phyloP scores from a whole-genome alignment of 2,113 vertebrate genomes.

The Ellobius talpinus region DNA sequence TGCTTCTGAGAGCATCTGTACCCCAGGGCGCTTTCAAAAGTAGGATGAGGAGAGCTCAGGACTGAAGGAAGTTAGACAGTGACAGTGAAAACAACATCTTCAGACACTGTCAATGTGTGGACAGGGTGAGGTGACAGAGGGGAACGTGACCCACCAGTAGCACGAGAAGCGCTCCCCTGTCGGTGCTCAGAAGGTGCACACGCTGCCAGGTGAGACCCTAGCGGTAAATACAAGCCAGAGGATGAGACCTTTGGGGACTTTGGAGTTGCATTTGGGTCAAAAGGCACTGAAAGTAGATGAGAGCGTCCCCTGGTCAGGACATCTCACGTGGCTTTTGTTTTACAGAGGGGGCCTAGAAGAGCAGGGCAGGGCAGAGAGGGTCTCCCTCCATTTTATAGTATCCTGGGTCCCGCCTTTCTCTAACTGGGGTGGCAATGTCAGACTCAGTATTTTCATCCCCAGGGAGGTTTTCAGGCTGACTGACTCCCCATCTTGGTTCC shows the following conservation, averaged over 20 bases:
- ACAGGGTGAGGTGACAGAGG: neutral
- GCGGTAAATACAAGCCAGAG: neutral
- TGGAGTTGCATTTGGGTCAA: neutral
- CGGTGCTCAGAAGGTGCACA: accelerated
- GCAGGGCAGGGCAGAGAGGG: neutral
- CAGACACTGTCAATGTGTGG: accelerated
- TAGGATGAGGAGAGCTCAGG: neutral
- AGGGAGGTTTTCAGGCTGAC: accelerated
- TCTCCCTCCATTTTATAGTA: accelerated
- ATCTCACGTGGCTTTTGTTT: neutral
- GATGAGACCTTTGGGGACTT: neutral
- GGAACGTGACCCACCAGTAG: neutral
- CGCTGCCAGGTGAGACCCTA: accelerated
- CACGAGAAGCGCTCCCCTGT: neutral
- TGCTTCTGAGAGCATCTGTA: neutral
- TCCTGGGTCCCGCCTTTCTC: accelerated
- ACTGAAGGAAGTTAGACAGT: neutral
- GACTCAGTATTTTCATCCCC: neutral
- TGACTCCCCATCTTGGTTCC: accelerated
- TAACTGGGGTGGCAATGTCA: accelerated
- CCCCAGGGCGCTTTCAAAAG: neutral
- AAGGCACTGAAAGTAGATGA: neutral
- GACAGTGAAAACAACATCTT: neutral
- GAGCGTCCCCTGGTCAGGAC: neutral
- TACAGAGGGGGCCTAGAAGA: neutral